Evolutionary conservation across 2,797 vertebrate species (phyloP).

Genomic region (Gadopsis bispinosus): DNA sequence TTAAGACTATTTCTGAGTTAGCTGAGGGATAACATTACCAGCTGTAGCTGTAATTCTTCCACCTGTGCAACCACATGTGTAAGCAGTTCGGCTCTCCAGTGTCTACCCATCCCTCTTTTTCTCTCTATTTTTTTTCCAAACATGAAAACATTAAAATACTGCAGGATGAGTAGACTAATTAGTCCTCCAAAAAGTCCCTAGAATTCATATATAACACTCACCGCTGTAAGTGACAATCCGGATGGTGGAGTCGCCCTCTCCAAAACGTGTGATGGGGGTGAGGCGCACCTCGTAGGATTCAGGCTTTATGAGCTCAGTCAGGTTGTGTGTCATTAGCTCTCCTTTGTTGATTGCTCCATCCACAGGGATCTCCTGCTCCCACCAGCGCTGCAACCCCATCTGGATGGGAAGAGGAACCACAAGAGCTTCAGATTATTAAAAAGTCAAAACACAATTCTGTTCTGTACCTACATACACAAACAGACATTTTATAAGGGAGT

Average conservation of each 20-base stretch:
- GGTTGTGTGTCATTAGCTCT: constrained; percentile 96
- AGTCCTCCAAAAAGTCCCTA: not conserved
- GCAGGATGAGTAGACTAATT: not conserved
- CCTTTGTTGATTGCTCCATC: constrained; percentile 93
- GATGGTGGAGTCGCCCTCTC: constrained; percentile 95
- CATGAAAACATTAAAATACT: not conserved
- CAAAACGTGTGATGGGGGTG: constrained; percentile 95
- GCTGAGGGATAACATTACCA: constrained; percentile 37
- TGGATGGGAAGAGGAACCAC: constrained; percentile 56
- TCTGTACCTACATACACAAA: not conserved
- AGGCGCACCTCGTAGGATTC: constrained; percentile 96
- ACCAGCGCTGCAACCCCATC: constrained; percentile 97
- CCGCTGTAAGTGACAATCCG: constrained; percentile 96
- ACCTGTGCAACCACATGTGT: constrained; percentile 45
- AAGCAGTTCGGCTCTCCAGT: constrained; percentile 3
- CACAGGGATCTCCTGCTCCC: constrained; percentile 97
- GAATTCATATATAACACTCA: constrained; percentile 74
- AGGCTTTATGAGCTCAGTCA: constrained; percentile 95
- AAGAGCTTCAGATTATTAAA: not conserved
- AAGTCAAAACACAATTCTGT: not conserved
- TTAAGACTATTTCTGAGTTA: constrained; percentile 16
- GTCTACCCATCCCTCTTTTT: not conserved
- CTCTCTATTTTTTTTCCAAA: not conserved
- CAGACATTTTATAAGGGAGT: not conserved
- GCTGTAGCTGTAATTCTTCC: constrained; percentile 43